Conservation (phyloP, 1,140 invertebrate species). For the Drosophila santomea region DNA sequence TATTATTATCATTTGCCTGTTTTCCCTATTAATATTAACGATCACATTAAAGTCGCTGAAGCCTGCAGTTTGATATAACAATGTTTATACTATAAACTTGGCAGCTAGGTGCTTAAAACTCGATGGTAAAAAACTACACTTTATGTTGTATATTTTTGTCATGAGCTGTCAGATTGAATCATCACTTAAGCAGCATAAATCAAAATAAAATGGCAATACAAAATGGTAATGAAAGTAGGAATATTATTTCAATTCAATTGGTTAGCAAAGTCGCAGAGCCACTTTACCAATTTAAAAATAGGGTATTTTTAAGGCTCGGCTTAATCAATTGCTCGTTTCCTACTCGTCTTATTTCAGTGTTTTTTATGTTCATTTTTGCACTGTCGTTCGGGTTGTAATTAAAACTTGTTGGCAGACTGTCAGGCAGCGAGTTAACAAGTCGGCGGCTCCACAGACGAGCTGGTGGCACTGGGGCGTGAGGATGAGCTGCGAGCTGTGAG, state of each 20-base stretch:
- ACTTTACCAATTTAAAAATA: background rate
- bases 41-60: slow-evolving; percentile 16
- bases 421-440: slow-evolving; percentile 81
- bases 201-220: background rate
- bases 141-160: background rate
- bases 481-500: slow-evolving; percentile 1
- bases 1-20: background rate
- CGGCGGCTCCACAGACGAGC: slow-evolving; percentile 63
- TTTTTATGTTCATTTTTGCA: slow-evolving; percentile 28
- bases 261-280: too few relatives aligned
- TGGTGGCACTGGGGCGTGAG: background rate
- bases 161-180: background rate
- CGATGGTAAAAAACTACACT: background rate
- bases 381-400: slow-evolving; percentile 65
- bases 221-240: background rate
- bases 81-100: background rate
- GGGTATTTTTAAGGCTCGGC: slow-evolving; percentile 7
- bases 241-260: background rate
- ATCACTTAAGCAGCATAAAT: background rate
- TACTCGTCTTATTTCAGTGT: slow-evolving; percentile 22
- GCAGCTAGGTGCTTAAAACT: background rate
- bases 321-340: background rate
- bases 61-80: background rate
- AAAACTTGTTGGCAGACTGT: slow-evolving; percentile 81
- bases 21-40: slow-evolving; percentile 15